Evolutionary conservation across 2,113 vertebrate species (phyloP).

Genomic region (Carollia perspicillata): DNA sequence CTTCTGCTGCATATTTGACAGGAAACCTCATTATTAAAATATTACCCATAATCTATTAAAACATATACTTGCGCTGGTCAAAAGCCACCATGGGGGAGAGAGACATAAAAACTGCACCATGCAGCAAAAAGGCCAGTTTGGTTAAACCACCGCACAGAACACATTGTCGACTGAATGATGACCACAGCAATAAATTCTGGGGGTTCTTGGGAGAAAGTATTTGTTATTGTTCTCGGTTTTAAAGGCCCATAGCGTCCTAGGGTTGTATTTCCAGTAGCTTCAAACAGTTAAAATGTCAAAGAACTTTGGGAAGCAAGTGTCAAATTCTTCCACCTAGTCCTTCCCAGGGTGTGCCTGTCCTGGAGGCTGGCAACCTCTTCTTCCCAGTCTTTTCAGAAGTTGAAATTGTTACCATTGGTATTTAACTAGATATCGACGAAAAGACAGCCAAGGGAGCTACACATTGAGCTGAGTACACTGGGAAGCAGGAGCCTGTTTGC

Average conservation of each 20-base stretch:
- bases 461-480: no score
- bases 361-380: background rate
- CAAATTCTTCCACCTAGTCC: background rate
- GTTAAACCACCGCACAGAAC: background rate
- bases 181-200: background rate
- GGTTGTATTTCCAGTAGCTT: slow-evolving; percentile 13
- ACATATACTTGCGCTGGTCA: background rate
- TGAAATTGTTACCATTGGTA: background rate
- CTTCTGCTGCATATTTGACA: background rate
- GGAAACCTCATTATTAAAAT: slow-evolving; percentile 45
- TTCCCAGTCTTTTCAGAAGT: background rate
- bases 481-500: no score
- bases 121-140: background rate
- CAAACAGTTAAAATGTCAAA: slow-evolving; percentile 52
- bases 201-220: slow-evolving; percentile 21
- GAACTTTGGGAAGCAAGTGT: background rate
- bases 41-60: slow-evolving; percentile 30
- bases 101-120: background rate
- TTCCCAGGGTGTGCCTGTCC: background rate
- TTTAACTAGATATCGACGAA: no score
- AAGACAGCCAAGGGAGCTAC: no score
- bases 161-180: background rate
- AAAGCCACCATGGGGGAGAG: background rate
- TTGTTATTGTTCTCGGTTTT: background rate
- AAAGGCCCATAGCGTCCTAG: background rate